Percentiles rank a stretch among this genome's conserved stretches.
Evolutionary conservation across 2,888 invertebrate species (phyloP).

Genomic region (Torymus texanus): DNA sequence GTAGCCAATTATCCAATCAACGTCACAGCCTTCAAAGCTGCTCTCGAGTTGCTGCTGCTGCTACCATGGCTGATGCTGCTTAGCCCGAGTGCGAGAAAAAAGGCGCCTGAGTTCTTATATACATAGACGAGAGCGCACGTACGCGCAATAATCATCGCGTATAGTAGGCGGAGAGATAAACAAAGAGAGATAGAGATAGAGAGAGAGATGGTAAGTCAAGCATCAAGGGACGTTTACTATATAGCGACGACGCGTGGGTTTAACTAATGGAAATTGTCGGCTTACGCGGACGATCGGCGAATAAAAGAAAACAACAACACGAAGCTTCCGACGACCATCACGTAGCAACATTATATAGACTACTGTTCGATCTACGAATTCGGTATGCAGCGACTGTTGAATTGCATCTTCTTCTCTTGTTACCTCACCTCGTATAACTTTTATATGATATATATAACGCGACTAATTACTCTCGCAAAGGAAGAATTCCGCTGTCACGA

Average conservation of each 20-base stretch:
- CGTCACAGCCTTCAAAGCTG: no score
- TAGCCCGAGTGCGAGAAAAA: no score
- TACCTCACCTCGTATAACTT: no score
- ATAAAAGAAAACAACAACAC: not conserved
- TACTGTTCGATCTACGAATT: not conserved
- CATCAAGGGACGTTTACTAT: not conserved
- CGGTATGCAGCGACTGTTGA: not conserved
- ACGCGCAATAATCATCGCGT: not conserved
- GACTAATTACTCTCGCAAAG: no score
- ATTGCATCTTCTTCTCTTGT: not conserved
- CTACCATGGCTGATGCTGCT: no score
- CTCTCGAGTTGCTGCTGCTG: no score
- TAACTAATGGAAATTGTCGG: slow-evolving; percentile 27
- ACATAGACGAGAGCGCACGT: not conserved
- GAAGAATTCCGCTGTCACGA: no score
- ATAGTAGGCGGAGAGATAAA: not conserved
- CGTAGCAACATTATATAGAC: not conserved
- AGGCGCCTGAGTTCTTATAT: no score
- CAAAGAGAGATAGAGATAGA: slow-evolving; percentile 21
- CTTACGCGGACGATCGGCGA: not conserved
- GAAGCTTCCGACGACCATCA: not conserved
- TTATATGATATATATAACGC: no score
- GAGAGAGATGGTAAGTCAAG: slow-evolving; percentile 25
- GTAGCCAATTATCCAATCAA: no score
- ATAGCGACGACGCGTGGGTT: slow-evolving; percentile 4